Evolutionary conservation across 92 coral and sea anemone species (phyloP).

Genomic region (Anthopleura xanthogrammica): DNA sequence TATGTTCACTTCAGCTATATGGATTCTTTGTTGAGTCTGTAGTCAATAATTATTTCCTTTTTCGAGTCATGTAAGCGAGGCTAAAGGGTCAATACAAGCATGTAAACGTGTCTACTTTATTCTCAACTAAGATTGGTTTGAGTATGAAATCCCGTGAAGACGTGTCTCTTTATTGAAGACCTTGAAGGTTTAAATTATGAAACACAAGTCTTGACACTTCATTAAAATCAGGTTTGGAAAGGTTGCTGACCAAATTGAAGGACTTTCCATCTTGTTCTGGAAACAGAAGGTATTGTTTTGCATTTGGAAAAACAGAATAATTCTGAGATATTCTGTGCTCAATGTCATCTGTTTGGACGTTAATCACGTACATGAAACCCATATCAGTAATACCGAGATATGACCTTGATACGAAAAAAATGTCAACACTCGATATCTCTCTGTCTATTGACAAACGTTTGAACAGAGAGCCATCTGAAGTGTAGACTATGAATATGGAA

Average conservation of each 20-base stretch:
- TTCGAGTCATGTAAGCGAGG: no score
- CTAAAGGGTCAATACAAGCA: no score
- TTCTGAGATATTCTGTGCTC: not conserved
- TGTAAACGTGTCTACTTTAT: no score
- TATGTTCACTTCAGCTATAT: no score
- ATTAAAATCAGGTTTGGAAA: not conserved
- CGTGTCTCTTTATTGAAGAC: no score
- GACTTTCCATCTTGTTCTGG: not conserved
- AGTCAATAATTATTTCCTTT: no score
- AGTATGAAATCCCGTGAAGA: no score
- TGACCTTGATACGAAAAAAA: not conserved
- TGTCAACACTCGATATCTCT: not conserved
- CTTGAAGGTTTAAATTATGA: not conserved
- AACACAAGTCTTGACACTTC: not conserved
- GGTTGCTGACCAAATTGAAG: not conserved
- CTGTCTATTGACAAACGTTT: not conserved
- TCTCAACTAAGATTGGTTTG: no score
- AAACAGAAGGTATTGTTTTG: no score
- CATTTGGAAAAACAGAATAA: not conserved
- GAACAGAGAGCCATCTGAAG: not conserved
- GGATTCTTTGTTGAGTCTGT: no score
- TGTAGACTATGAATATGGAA: not conserved
- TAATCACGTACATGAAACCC: not conserved
- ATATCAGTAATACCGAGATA: not conserved
- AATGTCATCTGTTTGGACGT: not conserved